Base-by-base conservation (phyloP, 2,888 invertebrate genomes). In the Morpho helenor region DNA sequence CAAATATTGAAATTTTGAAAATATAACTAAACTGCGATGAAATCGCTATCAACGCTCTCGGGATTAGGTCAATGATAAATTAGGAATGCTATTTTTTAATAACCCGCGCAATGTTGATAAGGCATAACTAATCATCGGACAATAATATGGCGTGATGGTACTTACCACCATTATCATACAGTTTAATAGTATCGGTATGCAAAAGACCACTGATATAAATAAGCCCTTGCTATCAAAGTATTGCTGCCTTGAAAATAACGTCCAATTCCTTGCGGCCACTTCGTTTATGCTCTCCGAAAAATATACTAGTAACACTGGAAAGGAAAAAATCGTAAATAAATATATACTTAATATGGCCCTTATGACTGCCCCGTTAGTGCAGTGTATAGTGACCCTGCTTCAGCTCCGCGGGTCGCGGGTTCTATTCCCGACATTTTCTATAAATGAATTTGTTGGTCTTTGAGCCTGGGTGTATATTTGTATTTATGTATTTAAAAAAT, bases 151-250 rank as follows among this genome's bases (percentile, higher is more conserved):
- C 45, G 22, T 44, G 44, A 49, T 9, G 31, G 10, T 74, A 94
- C 96, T 95, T 92, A 98, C 97, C 93, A 98, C 96, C 93, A 98
- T 95, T 66, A 98, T 92, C 94, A 98, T 96, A 79, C 97, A 98
- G 84, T 97, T 98, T 55, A 98, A 92, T 59, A 98, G 91, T 74
- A 98, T 95, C 23, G 98, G 98, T 77, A 96, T 94, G n/a, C 97
- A 98, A 84, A 97, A 97, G 23, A 98, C 96, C 8, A 97, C 93
- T 0, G 98, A 98, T 92, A 98, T 97, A 80, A 98, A 98, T 55
- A 98, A 91, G 22, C 98, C 98, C 87, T 96, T 96, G 73, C 96
- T 96, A 82, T 98, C 98, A 81, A 98, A 98, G 82, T 98, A 98
- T 77, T 98, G 98, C 72, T 98, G 97, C 69, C 94, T 93, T 0